Base-by-base conservation (phyloP, 2,888 invertebrate species). In the Clanis bilineata region DNA sequence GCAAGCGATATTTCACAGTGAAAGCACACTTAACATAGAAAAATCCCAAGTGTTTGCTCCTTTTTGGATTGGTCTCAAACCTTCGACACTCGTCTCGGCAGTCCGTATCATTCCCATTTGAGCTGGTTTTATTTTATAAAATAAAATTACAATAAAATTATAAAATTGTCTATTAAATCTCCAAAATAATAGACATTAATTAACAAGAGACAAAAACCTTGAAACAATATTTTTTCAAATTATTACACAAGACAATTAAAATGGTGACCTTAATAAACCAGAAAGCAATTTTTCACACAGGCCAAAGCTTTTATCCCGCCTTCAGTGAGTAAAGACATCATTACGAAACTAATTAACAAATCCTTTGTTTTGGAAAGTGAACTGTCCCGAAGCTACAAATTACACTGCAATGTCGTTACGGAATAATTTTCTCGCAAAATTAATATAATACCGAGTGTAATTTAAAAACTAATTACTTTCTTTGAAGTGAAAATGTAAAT, bases 391-490 rank as follows among this genome's bases (percentile, higher is more conserved):
- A 43, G 55, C 55, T 58, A 55, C 45, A 15, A 45, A 41, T 58
- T 39, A 58, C 51, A 58, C 23, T 51, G 47, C 58, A 58, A 58
- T 58, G 28, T 58, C 64, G 62, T 70, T 68, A 70, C 57, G 55
- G 66, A 63, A 51, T 64, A 64, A 63, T 68, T 66, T 67, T 57
- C 60, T 65, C 64, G 64, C 70, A 64, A 68, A 64, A 66, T 59
- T 36, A 58, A 51, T 45, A 18, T 38, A 63, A 58, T 60, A 66
- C 66, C 63, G 64, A 65, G 70, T 64, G 77, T 78, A 80, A 79
- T 79, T 76, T 73, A 75, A 80, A 81, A 83, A 81, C 77, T 79
- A 85, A 86, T 85, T 83, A 81, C 73, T 78, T 80, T 77, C 78
- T 80, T 78, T 77, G 75, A 77, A 74, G 70, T 70, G 73, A 82